Evolutionary conservation across 2,888 invertebrate species (phyloP).

Genomic region (Spisula solida): DNA sequence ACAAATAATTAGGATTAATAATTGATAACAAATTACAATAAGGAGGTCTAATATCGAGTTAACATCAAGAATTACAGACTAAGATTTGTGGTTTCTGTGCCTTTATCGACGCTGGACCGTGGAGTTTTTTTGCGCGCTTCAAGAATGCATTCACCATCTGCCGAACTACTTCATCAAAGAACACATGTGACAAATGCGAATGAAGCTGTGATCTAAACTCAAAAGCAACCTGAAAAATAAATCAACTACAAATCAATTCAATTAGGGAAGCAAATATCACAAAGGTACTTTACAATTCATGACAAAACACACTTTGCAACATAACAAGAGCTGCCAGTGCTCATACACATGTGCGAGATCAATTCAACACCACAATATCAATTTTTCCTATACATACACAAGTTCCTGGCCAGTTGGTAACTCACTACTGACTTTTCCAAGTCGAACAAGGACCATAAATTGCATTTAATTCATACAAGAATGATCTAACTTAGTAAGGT

Average conservation of each 20-base stretch:
- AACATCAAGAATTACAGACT: constrained; percentile 76
- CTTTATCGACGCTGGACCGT: constrained; percentile 90
- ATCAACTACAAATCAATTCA: not conserved
- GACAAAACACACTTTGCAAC: too few species aligned
- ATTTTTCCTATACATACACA: too few species aligned
- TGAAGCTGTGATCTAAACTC: constrained; percentile 96
- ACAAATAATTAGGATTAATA: not conserved
- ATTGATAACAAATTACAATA: not conserved
- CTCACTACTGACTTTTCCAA: too few species aligned
- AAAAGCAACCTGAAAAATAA: constrained; percentile 90
- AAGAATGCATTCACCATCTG: constrained; percentile 98
- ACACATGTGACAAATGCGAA: constrained; percentile 95
- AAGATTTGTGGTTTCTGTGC: constrained; percentile 80
- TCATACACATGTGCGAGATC: too few species aligned
- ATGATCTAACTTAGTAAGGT: too few species aligned
- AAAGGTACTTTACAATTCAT: too few species aligned
- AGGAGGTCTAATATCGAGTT: not conserved
- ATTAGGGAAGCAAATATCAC: too few species aligned
- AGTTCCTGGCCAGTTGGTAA: too few species aligned
- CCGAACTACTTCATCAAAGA: constrained; percentile 98
- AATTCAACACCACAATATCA: too few species aligned
- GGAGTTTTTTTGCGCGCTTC: constrained; percentile 93
- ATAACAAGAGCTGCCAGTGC: too few species aligned
- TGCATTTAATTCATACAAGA: too few species aligned
- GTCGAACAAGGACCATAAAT: too few species aligned